These are phyloP conservation scores for Mareca penelope DNA, from an alignment of 2,797 vertebrate species.

Conservation along the genomic window DNA sequence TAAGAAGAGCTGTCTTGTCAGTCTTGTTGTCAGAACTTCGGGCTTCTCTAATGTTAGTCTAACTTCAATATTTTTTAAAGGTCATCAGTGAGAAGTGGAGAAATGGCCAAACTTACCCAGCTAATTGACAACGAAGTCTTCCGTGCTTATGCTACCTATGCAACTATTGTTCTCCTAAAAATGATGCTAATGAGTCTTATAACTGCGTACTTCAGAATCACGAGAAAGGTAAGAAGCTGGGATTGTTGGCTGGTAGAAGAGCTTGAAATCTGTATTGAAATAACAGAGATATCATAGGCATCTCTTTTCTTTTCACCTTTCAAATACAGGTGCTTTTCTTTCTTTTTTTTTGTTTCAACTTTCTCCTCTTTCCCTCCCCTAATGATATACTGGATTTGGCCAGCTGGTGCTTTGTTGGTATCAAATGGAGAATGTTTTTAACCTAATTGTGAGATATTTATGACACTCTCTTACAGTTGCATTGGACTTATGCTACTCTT, in stretches of 20 bases:
- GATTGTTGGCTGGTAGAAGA: not conserved
- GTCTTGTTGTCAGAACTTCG: not conserved
- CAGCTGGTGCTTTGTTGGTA: not conserved
- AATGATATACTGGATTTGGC: not conserved
- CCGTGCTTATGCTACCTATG: conserved; percentile 80
- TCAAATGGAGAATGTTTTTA: not conserved
- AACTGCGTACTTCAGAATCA: conserved; percentile 79
- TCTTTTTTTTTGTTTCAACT: not conserved
- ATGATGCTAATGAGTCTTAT: conserved; percentile 84
- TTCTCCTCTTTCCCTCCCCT: not conserved
- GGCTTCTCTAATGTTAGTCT: not conserved
- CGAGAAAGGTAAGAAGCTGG: conserved; percentile 80
- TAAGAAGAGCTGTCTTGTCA: not conserved
- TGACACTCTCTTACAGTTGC: not conserved
- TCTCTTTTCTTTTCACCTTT: not conserved
- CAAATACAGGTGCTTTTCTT: not conserved
- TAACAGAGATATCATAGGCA: not conserved
- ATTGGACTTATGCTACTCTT: not conserved
- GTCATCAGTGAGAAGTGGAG: not conserved
- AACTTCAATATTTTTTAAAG: conserved; percentile 30
- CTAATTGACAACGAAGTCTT: conserved; percentile 80
- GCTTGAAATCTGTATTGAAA: not conserved
- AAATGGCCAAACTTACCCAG: conserved; percentile 61
- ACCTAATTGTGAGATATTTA: not conserved
- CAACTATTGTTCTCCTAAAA: conserved; percentile 81